These are phyloP conservation scores for Mus minutoides DNA, from an alignment of 2,797 vertebrate genomes.

Conservation along the genomic window DNA sequence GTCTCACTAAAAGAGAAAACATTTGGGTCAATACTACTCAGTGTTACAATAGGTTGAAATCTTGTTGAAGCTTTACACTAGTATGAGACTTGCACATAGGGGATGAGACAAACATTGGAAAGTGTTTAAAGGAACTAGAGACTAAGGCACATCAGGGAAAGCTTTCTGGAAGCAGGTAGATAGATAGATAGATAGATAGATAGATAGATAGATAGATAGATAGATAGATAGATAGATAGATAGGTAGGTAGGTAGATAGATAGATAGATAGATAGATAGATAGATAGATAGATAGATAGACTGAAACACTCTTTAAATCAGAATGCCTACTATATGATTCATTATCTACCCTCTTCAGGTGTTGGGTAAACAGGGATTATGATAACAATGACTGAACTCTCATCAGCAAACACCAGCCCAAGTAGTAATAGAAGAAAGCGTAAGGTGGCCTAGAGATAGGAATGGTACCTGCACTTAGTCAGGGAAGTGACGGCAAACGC, in stretches of 20 bases:
- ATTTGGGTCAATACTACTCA: background rate
- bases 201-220: background rate
- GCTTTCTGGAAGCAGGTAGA: background rate
- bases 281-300: background rate
- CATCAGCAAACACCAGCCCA: background rate
- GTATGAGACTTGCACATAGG: background rate
- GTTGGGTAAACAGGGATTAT: background rate
- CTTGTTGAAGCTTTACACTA: background rate
- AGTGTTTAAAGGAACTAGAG: background rate
- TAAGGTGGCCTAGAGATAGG: background rate
- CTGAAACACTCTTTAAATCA: background rate
- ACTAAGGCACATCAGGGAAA: background rate
- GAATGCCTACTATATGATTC: background rate
- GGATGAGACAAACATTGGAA: background rate
- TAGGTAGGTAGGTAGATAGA: background rate
- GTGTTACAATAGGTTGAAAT: background rate
- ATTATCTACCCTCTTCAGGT: background rate
- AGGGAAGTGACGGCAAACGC: background rate
- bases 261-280: background rate
- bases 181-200: background rate
- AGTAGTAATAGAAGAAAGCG: background rate
- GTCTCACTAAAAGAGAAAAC: background rate
- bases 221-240: background rate
- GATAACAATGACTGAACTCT: background rate
- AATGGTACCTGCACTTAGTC: background rate